Evolutionary conservation across 1,140 invertebrate species (phyloP).

Genomic region (Dendrolimus punctatus): DNA sequence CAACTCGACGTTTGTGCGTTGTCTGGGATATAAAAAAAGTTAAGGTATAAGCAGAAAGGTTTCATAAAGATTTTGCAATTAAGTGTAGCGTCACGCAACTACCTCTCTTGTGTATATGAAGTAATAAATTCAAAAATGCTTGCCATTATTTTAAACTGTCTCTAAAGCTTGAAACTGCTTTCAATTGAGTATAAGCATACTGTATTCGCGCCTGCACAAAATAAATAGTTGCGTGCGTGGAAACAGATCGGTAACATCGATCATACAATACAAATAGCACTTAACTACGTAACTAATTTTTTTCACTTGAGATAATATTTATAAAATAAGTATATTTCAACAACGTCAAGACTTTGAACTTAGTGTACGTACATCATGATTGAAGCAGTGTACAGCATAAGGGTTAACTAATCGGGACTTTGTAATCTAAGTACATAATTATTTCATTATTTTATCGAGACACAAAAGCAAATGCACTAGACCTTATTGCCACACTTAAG

Average conservation of each 20-base stretch:
- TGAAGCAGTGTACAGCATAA: constrained; percentile 62
- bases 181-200: too few relatives aligned
- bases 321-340: constrained; percentile 57
- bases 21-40: too few relatives aligned
- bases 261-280: constrained; percentile 13
- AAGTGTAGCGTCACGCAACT: too few relatives aligned
- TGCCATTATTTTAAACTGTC: too few relatives aligned
- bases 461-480: constrained; percentile 64
- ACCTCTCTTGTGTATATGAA: too few relatives aligned
- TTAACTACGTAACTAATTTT: constrained; percentile 29
- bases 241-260: constrained; percentile 3
- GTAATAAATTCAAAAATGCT: too few relatives aligned
- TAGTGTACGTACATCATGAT: constrained; percentile 43
- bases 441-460: constrained; percentile 29
- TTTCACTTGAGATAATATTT: constrained; percentile 38
- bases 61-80: too few relatives aligned
- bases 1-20: too few relatives aligned
- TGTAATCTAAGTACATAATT: constrained; percentile 36
- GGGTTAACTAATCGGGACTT: constrained; percentile 31
- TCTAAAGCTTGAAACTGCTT: too few relatives aligned
- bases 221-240: constrained; percentile 3
- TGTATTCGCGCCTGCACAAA: neutral
- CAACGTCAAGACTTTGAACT: constrained; percentile 61
- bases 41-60: too few relatives aligned
- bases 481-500: constrained; percentile 66